Evolutionary conservation across 37 sponge, comb jelly and placozoan species (phyloP), one percentile per base, ranked within the genome.

Genomic region (Oopsacas minuta): DNA sequence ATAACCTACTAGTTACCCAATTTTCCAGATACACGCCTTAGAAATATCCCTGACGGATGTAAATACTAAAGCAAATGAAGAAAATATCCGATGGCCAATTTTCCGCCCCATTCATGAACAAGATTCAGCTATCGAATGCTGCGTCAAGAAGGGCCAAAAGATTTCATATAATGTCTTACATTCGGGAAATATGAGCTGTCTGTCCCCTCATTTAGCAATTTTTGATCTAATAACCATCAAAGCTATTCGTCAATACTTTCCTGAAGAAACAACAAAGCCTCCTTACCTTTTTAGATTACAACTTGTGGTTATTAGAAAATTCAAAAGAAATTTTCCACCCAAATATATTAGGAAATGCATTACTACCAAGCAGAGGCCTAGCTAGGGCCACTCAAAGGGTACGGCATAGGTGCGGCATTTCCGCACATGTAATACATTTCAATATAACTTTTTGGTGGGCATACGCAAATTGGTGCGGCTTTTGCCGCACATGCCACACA

Each of bases 241-340:
- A 34, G 75, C 75, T 61, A 61, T 61, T 34, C 75, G 28, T n/a
- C 75, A 61, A 61, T 61, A 61, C 17, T 61, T 61, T 61, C 75
- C 75, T 32, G 75, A 61, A 61, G 75, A 61, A 32, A 61, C 22
- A 61, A 61, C 75, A 25, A 61, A 25, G 22, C 28, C 75, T 34
- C 75, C 75, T 32, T 61, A 32, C 28, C 75, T 25, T 32, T 34
- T 61, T 61, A 61, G 5, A 32, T 34, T 25, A 61, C 28, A 61
- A 61, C 28, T 61, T 25, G 75, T 61, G 75, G 75, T 34, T 61
- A 34, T 32, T 61, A 61, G 75, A 32, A 61, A 61, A 61, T 34
- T 25, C 7, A 61, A 12, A 61, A 61, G 75, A 61, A 61, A 61
- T 25, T 25, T 61, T 61, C 75, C 30, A 61, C 75, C 75, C 75